Percentiles rank a stretch among this genome's conserved stretches.
Evolutionary conservation across 1,140 invertebrate species (phyloP).

Genomic region (Caenorhabditis inopinata): DNA sequence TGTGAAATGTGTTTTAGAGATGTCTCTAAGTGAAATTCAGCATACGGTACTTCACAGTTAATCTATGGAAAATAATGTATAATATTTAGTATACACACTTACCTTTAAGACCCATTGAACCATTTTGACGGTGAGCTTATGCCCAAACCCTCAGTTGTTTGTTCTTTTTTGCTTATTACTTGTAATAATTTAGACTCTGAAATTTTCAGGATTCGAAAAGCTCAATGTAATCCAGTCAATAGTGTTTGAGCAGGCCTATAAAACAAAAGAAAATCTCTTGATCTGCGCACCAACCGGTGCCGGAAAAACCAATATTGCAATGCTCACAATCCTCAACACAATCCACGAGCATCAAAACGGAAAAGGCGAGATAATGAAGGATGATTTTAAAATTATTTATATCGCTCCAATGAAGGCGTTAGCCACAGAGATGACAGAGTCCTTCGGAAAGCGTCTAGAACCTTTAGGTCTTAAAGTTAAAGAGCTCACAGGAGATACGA

Average conservation of each 20-base stretch:
- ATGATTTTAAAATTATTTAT: constrained; percentile 97
- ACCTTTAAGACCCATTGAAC: too few species aligned
- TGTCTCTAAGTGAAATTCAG: too few species aligned
- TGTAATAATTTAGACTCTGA: too few species aligned
- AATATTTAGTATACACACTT: too few species aligned
- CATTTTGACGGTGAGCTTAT: too few species aligned
- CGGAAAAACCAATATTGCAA: constrained; percentile 95
- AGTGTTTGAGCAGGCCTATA: constrained; percentile 90
- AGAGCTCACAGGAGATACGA: constrained; percentile 97
- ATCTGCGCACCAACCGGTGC: constrained; percentile 94
- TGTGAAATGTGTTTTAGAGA: too few species aligned
- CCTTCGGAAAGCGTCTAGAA: constrained; percentile 81
- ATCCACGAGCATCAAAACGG: constrained; percentile 76
- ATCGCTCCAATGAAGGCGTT: constrained; percentile 99
- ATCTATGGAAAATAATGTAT: too few species aligned
- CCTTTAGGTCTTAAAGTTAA: constrained; percentile 77
- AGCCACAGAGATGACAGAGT: constrained; percentile 94
- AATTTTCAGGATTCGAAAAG: constrained; percentile 78
- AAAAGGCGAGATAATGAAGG: constrained; percentile 76
- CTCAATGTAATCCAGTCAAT: constrained; percentile 93
- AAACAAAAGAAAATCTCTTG: constrained; percentile 92
- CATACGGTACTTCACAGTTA: too few species aligned
- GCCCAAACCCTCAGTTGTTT: too few species aligned
- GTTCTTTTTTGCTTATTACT: too few species aligned
- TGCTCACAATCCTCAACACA: constrained; percentile 86